Evolutionary conservation across 2,888 invertebrate genomes (phyloP).

Genomic region (Drosophila monieri): DNA sequence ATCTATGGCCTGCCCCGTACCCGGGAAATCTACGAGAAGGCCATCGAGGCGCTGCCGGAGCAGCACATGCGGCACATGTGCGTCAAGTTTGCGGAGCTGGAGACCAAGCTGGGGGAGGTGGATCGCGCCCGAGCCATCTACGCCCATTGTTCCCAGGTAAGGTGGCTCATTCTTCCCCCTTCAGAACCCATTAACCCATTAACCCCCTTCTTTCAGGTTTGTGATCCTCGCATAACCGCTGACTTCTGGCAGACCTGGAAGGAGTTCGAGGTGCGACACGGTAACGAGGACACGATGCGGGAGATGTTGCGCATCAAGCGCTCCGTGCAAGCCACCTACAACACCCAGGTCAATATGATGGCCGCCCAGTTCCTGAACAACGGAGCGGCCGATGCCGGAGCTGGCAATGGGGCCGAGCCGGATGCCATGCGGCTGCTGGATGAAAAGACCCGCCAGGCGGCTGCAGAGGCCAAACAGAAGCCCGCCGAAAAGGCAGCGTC

Average conservation of each 20-base stretch:
- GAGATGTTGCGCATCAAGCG: slow-evolving; percentile 99
- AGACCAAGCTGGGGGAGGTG: slow-evolving; percentile 98
- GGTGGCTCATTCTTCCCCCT: background rate
- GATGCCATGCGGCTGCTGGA: slow-evolving; percentile 96
- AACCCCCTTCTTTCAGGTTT: slow-evolving; percentile 83
- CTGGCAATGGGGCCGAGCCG: slow-evolving; percentile 85
- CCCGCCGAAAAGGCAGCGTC: slow-evolving; percentile 76
- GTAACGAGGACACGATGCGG: slow-evolving; percentile 99
- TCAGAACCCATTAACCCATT: background rate
- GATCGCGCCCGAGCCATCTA: slow-evolving; percentile 98
- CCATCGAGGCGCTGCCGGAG: slow-evolving; percentile 96
- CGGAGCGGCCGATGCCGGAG: slow-evolving; percentile 88
- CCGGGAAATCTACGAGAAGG: slow-evolving; percentile 98
- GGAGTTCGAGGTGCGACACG: slow-evolving; percentile 99
- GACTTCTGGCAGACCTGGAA: slow-evolving; percentile 99
- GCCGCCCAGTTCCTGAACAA: slow-evolving; percentile 96
- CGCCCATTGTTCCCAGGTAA: slow-evolving; percentile 98
- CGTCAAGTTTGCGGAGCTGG: slow-evolving; percentile 97
- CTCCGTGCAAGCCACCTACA: slow-evolving; percentile 98
- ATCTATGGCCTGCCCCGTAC: slow-evolving; percentile 99
- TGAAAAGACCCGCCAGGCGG: slow-evolving; percentile 89
- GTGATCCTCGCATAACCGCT: slow-evolving; percentile 97
- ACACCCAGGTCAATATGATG: slow-evolving; percentile 99
- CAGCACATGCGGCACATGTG: slow-evolving; percentile 98
- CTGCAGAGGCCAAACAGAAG: slow-evolving; percentile 67